Evolutionary conservation across 2,797 vertebrate genomes (phyloP).

Genomic region (Falco rusticolus): DNA sequence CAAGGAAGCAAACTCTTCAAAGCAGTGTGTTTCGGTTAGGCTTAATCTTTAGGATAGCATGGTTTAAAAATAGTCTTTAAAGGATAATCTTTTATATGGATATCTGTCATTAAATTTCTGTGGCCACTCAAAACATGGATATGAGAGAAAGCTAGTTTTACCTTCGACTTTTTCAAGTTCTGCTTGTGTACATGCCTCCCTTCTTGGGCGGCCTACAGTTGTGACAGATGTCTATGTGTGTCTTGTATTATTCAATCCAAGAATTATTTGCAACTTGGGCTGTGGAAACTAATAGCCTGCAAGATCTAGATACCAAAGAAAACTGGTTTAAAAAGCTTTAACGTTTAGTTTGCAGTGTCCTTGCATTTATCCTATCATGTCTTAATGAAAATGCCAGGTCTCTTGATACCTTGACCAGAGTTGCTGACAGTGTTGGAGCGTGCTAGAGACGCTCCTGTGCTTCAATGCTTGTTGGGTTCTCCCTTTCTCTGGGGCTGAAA

Average conservation of each 20-base stretch:
- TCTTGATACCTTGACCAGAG: not conserved
- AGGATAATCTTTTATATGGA: constrained; percentile 31
- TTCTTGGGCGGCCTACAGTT: not conserved
- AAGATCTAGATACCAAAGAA: constrained; percentile 77
- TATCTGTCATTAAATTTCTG: constrained; percentile 27
- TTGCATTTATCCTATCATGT: not conserved
- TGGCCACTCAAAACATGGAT: not conserved
- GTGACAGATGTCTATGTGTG: not conserved
- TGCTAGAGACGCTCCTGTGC: not conserved
- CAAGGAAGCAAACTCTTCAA: constrained; percentile 64
- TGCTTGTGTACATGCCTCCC: not conserved
- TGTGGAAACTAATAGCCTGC: constrained; percentile 20
- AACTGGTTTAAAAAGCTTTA: constrained; percentile 70
- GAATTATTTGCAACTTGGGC: constrained; percentile 2
- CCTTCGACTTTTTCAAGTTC: not conserved
- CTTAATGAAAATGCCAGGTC: constrained; percentile 26
- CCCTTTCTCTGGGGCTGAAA: not conserved
- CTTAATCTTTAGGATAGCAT: constrained; percentile 51
- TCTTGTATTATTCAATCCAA: not conserved
- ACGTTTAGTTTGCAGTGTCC: constrained; percentile 34
- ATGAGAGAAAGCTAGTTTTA: not conserved
- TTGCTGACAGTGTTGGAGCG: not conserved
- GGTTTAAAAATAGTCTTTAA: constrained; percentile 46
- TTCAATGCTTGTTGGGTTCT: not conserved
- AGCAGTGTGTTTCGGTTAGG: constrained; percentile 50